Conservation (phyloP, 2,113 vertebrate species). For the Lepidothrix coronata region DNA sequence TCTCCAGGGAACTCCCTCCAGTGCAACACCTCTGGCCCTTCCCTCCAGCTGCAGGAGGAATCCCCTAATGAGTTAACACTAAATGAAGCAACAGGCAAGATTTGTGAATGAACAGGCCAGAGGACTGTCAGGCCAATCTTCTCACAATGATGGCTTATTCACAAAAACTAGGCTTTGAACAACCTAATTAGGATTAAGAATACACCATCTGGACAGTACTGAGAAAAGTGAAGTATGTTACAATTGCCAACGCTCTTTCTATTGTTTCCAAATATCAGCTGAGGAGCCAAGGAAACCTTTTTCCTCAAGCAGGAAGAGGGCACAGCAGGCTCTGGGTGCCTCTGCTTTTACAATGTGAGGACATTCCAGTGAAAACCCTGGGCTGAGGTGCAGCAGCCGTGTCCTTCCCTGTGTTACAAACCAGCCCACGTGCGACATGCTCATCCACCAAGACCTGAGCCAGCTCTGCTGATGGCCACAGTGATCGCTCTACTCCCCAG, state of each 20-base stretch:
- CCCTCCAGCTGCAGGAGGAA: not conserved
- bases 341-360: not conserved
- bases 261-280: conserved; percentile 25
- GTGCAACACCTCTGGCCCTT: not conserved
- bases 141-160: conserved; percentile 59
- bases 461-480: not conserved
- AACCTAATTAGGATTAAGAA: conserved; percentile 53
- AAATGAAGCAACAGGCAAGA: conserved; percentile 9
- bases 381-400: not conserved
- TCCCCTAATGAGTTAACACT: not conserved
- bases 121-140: conserved; percentile 40
- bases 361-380: rapidly evolving
- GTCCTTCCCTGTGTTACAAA: not conserved
- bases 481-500: not conserved
- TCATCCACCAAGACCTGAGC: not conserved
- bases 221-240: conserved; percentile 45
- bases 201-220: conserved; percentile 48
- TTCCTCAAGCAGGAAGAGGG: not conserved
- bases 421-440: rapidly evolving
- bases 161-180: conserved; percentile 53
- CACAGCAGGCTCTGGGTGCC: not conserved
- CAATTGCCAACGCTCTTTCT: not conserved
- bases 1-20: not conserved
- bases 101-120: conserved; percentile 52
- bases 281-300: not conserved